Base-by-base conservation (phyloP, 2,888 invertebrate species). In the Rhyacophila evoluta region DNA sequence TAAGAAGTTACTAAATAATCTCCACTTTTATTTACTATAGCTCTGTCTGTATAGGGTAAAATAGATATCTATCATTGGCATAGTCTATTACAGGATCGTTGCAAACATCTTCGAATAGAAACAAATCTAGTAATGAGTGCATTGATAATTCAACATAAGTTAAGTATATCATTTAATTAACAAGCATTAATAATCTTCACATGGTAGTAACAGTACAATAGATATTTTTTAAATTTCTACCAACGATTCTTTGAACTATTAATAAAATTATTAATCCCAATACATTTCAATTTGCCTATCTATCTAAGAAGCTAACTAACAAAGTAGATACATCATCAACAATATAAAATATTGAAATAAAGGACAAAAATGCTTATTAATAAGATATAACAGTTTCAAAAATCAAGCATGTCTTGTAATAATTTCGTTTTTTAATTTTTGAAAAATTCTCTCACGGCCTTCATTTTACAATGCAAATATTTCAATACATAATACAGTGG, bases 191-290 rank as follows among this genome's bases (percentile, higher is more conserved):
- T 55, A 55, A 55, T 55, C 25, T 55, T 55, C 55, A 25, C 10
- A 55, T 0, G 55, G 15, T 25, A 10, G 19, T 55, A 55, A 55
- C 55, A 25, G 15, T 55, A 55, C 6, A 55, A 55, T 55, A 55
- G 25, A 55, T 55, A 25, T 41, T 15, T 55, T 19, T 19, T 19
- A 15, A 19, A 10, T 55, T 41, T 41, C 19, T 41, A 15, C 4
- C 41, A 41, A 55, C 55, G 55, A 55, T 55, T 55, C 19, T 55
- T 55, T 55, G 55, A 55, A 55, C 55, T 55, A 25, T 55, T 6
- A 55, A 55, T 55, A 55, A 55, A 15, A 55, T 55, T 55, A 25
- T 55, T 25, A 19, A 55, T 55, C 10, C 55, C 25, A 55, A 19
- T 55, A 55, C 29, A 19, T 19, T 19, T 25, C 55, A 25, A 55